Conservation (phyloP, 2,888 invertebrate genomes). For the Drosophila setosimentum region DNA sequence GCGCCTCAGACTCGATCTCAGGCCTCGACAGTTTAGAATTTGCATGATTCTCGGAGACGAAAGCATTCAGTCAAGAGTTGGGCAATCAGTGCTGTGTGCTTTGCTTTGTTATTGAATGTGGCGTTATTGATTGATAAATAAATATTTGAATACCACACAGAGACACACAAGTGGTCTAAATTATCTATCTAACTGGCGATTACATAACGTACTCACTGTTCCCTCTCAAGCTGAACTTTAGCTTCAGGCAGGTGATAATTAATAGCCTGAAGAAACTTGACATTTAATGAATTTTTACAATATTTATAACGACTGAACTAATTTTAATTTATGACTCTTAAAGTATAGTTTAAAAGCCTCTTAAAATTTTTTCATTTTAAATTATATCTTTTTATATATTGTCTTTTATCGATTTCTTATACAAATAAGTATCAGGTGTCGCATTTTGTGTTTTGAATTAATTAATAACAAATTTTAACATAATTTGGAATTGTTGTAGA, state of each 20-base stretch:
- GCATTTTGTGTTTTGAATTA: background rate
- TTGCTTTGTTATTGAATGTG: conserved; percentile 48
- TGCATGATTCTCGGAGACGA: conserved; percentile 66
- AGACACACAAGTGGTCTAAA: conserved; percentile 38
- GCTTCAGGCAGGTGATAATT: conserved; percentile 2
- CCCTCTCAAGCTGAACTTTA: conserved; percentile 6
- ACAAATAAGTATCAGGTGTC: background rate
- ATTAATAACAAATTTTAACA: background rate
- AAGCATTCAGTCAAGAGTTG: conserved; percentile 33
- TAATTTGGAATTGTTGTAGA: background rate
- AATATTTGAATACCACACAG: conserved; percentile 36
- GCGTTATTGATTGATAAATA: conserved; percentile 67
- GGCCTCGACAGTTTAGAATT: conserved; percentile 61
- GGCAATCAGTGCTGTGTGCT: conserved; percentile 53
- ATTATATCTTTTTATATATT: background rate
- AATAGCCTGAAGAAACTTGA: background rate
- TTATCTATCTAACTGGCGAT: conserved; percentile 36
- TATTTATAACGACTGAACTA: background rate
- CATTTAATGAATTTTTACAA: background rate
- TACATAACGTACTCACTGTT: conserved; percentile 43
- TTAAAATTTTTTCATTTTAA: background rate
- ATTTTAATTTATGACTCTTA: background rate
- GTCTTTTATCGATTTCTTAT: too few relatives aligned
- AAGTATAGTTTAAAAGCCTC: background rate
- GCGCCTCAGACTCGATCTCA: conserved; percentile 27